These are phyloP conservation scores for Alitta virens DNA, from an alignment of 2,888 invertebrate species.

Conservation along the genomic window DNA sequence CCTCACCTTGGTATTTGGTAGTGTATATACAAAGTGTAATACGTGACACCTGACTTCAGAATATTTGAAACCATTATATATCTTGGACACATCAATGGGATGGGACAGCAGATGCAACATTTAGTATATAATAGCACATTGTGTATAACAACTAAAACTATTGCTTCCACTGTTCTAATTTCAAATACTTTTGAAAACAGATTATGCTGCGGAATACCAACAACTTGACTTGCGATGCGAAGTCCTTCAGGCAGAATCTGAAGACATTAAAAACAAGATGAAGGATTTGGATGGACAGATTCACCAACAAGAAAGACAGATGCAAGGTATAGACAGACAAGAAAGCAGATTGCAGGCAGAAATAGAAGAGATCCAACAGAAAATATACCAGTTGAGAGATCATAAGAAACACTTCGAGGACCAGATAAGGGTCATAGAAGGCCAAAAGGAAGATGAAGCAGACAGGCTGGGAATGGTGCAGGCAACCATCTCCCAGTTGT, in stretches of 20 bases:
- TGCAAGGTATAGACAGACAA: neutral
- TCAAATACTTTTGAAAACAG: neutral
- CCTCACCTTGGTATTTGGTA: too few relatives aligned
- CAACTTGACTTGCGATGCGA: neutral
- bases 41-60: too few relatives aligned
- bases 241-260: neutral
- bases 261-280: neutral
- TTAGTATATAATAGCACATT: too few relatives aligned
- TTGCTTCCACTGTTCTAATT: neutral
- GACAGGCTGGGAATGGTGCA: neutral
- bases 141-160: neutral
- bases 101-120: too few relatives aligned
- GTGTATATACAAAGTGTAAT: too few relatives aligned
- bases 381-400: neutral
- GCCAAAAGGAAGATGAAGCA: neutral
- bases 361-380: neutral
- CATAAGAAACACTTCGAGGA: neutral
- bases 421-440: neutral
- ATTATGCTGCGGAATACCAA: neutral
- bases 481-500: too few relatives aligned
- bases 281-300: neutral
- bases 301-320: neutral
- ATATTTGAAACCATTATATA: too few relatives aligned
- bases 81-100: too few relatives aligned
- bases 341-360: neutral